phyloP scores from a whole-genome alignment of 2,113 vertebrate species.

The Osmerus eperlanus region DNA sequence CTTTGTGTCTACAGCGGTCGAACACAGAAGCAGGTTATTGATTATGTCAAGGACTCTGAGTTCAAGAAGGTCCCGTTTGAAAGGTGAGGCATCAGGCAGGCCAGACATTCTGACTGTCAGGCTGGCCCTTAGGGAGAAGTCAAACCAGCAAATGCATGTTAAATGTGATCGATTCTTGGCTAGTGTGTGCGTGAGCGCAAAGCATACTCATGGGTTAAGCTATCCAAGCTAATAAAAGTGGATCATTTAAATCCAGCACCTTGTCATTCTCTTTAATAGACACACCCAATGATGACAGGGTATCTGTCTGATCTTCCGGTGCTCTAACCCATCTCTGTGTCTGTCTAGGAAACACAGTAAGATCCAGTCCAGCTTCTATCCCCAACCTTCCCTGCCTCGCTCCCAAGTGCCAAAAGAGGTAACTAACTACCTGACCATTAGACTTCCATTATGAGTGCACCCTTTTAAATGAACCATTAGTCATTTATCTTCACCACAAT shows the following conservation, averaged over 20 bases:
- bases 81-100: slow-evolving; percentile 71
- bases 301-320: no score
- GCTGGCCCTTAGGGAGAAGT: not conserved
- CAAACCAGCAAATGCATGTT: no score
- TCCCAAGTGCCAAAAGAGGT: slow-evolving; percentile 90
- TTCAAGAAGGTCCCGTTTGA: slow-evolving; percentile 93
- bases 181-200: not conserved
- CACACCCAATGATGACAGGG: no score
- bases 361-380: slow-evolving; percentile 79
- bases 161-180: not conserved
- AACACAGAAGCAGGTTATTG: slow-evolving; percentile 95
- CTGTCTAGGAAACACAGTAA: slow-evolving; percentile 90
- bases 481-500: not conserved
- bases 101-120: not conserved
- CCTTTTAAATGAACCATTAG: not conserved
- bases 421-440: slow-evolving; percentile 50
- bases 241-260: no score
- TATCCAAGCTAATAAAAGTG: no score
- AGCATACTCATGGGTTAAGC: no score
- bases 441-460: not conserved
- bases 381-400: slow-evolving; percentile 74
- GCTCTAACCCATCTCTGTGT: not conserved
- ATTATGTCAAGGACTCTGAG: slow-evolving; percentile 90
- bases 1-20: slow-evolving; percentile 77
- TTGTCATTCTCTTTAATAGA: no score